Evolutionary conservation across 2,888 invertebrate genomes (phyloP).

Genomic region (Tanaodytes sp.): DNA sequence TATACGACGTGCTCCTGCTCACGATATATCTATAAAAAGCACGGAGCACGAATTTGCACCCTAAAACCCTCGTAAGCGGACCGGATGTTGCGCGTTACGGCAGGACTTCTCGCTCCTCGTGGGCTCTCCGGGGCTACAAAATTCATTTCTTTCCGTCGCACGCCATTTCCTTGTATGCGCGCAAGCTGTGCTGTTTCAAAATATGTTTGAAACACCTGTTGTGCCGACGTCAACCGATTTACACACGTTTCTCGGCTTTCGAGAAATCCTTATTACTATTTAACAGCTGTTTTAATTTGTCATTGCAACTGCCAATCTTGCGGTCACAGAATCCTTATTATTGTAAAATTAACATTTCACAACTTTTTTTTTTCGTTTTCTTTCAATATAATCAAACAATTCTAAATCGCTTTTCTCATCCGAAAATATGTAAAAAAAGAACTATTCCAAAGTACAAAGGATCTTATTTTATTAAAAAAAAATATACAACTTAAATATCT

Average conservation of each 20-base stretch:
- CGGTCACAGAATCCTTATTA: background rate
- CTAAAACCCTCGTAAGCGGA: slow-evolving; percentile 50
- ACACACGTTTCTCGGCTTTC: slow-evolving; percentile 28
- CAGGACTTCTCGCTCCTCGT: slow-evolving; percentile 40
- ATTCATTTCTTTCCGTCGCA: slow-evolving; percentile 46
- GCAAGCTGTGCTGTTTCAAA: slow-evolving; percentile 48
- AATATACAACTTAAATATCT: no score
- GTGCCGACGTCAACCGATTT: slow-evolving; percentile 44
- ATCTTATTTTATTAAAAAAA: no score
- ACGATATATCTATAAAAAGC: slow-evolving; percentile 53
- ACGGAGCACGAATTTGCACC: slow-evolving; percentile 54
- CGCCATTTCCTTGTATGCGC: slow-evolving; percentile 42
- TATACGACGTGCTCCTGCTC: slow-evolving; percentile 37
- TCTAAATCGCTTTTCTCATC: no score
- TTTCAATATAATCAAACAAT: no score
- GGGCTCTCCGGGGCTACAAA: slow-evolving; percentile 40
- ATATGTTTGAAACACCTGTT: slow-evolving; percentile 51
- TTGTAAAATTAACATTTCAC: background rate
- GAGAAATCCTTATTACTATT: slow-evolving; percentile 28
- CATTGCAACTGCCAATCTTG: background rate
- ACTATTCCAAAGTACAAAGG: no score
- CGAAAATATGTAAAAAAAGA: background rate
- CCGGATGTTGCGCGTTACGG: slow-evolving; percentile 54
- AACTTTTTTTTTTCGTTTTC: no score
- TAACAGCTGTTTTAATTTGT: slow-evolving; percentile 24